These are phyloP conservation scores for Vidua macroura DNA, from an alignment of 2,113 vertebrate genomes.

Conservation along the genomic window DNA sequence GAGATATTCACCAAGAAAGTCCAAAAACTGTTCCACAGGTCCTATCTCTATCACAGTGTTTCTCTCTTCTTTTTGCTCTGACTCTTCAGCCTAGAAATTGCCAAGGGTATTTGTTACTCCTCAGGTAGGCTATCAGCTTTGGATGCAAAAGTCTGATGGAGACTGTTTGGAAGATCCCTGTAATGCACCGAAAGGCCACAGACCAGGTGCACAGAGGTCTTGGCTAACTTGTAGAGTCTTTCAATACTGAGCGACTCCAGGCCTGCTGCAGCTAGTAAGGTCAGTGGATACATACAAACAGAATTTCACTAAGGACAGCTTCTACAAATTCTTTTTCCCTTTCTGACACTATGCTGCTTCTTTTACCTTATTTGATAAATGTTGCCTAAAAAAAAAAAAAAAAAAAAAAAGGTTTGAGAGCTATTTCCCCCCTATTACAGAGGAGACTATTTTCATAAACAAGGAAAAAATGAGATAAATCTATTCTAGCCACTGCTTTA, in stretches of 20 bases:
- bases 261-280: not conserved
- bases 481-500: not conserved
- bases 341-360: not conserved
- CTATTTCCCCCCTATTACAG: not conserved
- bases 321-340: not conserved
- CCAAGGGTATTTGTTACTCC: not conserved
- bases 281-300: not conserved
- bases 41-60: not conserved
- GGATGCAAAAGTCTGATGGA: not conserved
- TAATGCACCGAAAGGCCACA: not conserved
- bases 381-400: not conserved
- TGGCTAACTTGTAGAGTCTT: not conserved
- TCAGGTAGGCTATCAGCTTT: not conserved
- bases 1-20: not conserved
- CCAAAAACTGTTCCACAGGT: not conserved
- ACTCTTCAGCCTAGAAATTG: not conserved
- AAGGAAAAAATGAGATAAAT: not conserved
- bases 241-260: not conserved
- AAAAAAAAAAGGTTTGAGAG: not conserved
- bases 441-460: not conserved
- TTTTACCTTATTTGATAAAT: not conserved
- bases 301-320: not conserved
- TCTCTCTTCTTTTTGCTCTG: not conserved
- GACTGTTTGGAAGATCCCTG: not conserved
- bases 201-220: not conserved